Base-by-base conservation (phyloP, 2,797 vertebrate genomes). In the Margarornis squamiger region DNA sequence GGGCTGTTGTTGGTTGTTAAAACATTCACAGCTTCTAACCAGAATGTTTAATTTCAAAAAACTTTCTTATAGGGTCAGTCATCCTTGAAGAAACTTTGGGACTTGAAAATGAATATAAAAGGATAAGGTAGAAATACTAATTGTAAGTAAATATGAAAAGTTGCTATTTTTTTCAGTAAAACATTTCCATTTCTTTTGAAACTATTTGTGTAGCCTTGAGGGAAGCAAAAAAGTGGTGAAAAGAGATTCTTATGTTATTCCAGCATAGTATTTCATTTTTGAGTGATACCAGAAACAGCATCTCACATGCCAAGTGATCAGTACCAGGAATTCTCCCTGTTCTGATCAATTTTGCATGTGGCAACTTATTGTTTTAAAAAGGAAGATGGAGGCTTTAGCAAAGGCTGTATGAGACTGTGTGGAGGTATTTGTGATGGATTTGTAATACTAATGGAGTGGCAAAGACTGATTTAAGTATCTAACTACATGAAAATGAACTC, bases 171-270 rank as follows among this genome's bases (percentile, higher is more conserved):
- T 95, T 87, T 78, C 93, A 93, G 58, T 49, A 66, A 89, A 71
- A 82, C 49, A 52, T 81, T 63, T 86, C 70, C 70, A 30, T 55
- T 90, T 89, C 78, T 81, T 82, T 38, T 22, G 61, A 79, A 90
- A 62, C 48, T n/a, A 39, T 49, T 57, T 77, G 29, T 55, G 29
- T 45, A 75, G 43, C 58, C 38, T 78, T 75, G 59, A 91, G 92
- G 62, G 54, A 94, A 72, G 36, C 49, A 88, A 74, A 66, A 26
- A 54, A 51, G 21, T 27, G 71, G 36, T 72, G 72, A 41, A 82
- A 94, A 88, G 32, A 70, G 51, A 61, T 96, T 93, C 75, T 92
- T 66, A 55, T 81, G 75, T 58, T 19, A n/a, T 51, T 92, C 71
- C 38, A 86, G 51, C 77, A 59, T 6, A 57, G 39, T 16, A 76